These are phyloP conservation scores for Struthio camelus DNA, from an alignment of 2,113 vertebrate genomes.

Conservation along the genomic window DNA sequence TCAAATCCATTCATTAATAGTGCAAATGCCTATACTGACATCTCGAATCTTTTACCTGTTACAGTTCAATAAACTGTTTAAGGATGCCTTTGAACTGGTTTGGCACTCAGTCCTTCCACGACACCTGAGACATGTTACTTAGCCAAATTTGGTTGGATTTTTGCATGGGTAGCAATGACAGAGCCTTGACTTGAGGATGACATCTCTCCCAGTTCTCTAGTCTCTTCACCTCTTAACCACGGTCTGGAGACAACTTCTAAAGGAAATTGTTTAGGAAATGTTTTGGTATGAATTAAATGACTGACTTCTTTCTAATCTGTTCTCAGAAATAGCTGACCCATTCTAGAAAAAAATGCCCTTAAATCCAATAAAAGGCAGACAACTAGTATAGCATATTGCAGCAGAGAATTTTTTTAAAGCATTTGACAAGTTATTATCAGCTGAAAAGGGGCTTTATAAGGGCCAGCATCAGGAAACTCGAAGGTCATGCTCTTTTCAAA, in stretches of 20 bases:
- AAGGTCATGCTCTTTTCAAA: background rate
- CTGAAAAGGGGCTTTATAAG: background rate
- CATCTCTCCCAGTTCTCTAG: background rate
- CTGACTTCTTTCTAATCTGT: rapidly evolving
- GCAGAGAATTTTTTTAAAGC: background rate
- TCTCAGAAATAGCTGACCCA: background rate
- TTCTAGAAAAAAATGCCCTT: background rate
- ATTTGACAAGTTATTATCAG: background rate
- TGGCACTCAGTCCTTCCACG: no score
- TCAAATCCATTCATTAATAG: no score
- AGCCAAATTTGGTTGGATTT: background rate
- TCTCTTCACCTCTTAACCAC: background rate
- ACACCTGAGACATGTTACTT: rapidly evolving
- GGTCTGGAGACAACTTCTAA: background rate
- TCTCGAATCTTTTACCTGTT: no score
- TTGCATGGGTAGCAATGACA: background rate
- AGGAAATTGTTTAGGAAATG: background rate
- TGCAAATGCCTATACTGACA: no score
- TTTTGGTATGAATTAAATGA: background rate
- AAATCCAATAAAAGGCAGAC: background rate
- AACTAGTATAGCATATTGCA: background rate
- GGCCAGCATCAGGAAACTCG: background rate
- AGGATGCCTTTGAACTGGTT: no score
- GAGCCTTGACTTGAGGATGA: background rate
- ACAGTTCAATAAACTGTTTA: no score